Conservation (phyloP, 2,113 vertebrate genomes). For the Spheniscus mendiculus region DNA sequence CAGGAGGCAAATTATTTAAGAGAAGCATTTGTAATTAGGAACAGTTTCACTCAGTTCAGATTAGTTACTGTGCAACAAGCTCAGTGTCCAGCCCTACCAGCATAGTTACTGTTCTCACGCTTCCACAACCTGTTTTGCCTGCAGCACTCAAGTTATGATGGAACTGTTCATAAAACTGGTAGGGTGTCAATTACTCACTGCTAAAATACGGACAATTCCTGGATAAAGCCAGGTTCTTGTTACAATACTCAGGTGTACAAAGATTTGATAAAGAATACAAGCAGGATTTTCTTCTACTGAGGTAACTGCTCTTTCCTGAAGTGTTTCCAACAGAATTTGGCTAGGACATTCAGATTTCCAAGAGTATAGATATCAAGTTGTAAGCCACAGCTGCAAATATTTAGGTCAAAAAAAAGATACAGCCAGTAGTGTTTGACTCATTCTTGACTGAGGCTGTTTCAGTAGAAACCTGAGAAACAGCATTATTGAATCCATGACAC, state of each 20-base stretch:
- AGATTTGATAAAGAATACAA: background rate
- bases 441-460: background rate
- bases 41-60: background rate
- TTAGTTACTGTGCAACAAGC: background rate
- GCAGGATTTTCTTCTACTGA: background rate
- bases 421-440: background rate
- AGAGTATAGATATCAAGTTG: background rate
- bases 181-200: background rate
- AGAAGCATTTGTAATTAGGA: background rate
- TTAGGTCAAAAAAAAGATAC: background rate
- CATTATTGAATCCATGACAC: background rate
- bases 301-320: background rate
- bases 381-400: background rate
- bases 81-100: background rate
- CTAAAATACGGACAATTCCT: background rate
- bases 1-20: constrained; percentile 19
- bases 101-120: background rate
- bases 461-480: background rate
- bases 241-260: background rate
- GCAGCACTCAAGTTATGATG: background rate
- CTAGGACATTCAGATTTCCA: background rate
- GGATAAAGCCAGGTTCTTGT: background rate
- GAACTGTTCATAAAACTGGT: background rate
- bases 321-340: background rate
- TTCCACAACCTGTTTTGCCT: background rate